A percentile compares a stretch with the other conserved stretches of the same genome.
Conservation (phyloP, 2,888 invertebrate genomes). For the Aphelenchoides bicaudatus region DNA sequence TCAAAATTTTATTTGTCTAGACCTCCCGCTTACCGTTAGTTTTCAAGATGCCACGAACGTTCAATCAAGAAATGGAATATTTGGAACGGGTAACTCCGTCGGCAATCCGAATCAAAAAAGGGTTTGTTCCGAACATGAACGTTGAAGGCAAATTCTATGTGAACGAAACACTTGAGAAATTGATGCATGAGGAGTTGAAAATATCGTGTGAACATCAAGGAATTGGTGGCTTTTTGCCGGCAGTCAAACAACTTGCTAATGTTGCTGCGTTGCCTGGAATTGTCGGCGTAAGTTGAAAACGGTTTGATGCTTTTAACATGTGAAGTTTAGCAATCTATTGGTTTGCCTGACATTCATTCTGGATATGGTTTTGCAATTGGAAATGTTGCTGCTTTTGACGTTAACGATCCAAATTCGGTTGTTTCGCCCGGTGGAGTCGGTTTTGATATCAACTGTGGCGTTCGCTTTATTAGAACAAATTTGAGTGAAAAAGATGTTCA, state of each 20-base stretch:
- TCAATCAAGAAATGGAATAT: constrained; percentile 86
- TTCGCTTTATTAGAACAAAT: constrained; percentile 88
- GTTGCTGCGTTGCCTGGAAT: constrained; percentile 97
- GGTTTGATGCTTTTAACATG: constrained; percentile 2
- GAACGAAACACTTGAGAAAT: constrained; percentile 80
- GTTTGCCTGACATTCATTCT: constrained; percentile 53
- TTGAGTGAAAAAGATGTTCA: constrained; percentile 84
- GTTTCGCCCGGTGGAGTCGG: constrained; percentile 98
- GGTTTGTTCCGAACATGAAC: constrained; percentile 98
- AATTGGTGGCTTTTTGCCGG: constrained; percentile 92
- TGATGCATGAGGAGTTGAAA: constrained; percentile 93
- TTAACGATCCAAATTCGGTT: constrained; percentile 81
- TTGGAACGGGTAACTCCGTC: constrained; percentile 80
- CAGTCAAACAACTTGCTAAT: constrained; percentile 97
- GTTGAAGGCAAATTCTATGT: constrained; percentile 96
- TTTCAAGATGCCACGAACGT: constrained; percentile 64
- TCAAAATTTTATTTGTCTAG: too few relatives aligned
- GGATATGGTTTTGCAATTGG: constrained; percentile 99
- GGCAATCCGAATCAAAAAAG: constrained; percentile 91
- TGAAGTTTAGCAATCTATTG: constrained; percentile 42
- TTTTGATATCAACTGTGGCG: constrained; percentile 98
- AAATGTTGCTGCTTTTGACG: constrained; percentile 99
- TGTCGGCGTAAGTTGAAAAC: constrained; percentile 68
- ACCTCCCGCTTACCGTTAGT: too few relatives aligned
- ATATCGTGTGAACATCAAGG: constrained; percentile 79